Evolutionary conservation across 2,888 invertebrate species (phyloP).

Genomic region (Pachliopta kotzebuea): DNA sequence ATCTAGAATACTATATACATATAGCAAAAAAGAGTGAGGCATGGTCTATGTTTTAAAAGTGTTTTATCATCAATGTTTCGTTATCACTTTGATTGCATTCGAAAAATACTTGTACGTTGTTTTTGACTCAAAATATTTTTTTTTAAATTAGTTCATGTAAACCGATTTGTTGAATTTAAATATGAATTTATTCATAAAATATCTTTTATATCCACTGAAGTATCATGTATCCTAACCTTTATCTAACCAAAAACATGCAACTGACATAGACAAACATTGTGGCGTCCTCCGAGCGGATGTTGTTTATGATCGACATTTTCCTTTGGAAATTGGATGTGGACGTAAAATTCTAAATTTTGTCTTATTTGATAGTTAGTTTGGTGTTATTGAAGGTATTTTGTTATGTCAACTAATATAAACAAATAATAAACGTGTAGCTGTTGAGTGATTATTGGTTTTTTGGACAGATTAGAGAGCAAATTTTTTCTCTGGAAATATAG

Average conservation of each 20-base stretch:
- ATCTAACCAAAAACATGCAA: conserved; percentile 14
- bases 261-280: conserved; percentile 53
- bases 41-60: too few species aligned
- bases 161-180: too few species aligned
- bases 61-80: too few species aligned
- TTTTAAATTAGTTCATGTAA: too few species aligned
- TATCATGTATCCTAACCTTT: background rate
- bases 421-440: conserved; percentile 9
- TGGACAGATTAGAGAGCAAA: conserved; percentile 32
- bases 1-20: too few species aligned
- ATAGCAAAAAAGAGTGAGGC: too few species aligned
- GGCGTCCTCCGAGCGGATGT: conserved; percentile 67
- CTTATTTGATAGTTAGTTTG: conserved; percentile 34
- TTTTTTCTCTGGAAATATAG: conserved; percentile 62
- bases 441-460: conserved; percentile 10
- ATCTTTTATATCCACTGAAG: background rate
- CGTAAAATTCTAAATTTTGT: conserved; percentile 44
- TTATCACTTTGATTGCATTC: too few species aligned
- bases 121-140: too few species aligned
- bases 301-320: conserved; percentile 76
- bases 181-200: too few species aligned
- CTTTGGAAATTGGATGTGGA: conserved; percentile 56
- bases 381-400: conserved; percentile 31
- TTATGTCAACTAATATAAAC: conserved; percentile 11
- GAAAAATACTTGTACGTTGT: too few species aligned